Conservation (phyloP, 2,797 vertebrate genomes). For the Amphiprion clarkii region DNA sequence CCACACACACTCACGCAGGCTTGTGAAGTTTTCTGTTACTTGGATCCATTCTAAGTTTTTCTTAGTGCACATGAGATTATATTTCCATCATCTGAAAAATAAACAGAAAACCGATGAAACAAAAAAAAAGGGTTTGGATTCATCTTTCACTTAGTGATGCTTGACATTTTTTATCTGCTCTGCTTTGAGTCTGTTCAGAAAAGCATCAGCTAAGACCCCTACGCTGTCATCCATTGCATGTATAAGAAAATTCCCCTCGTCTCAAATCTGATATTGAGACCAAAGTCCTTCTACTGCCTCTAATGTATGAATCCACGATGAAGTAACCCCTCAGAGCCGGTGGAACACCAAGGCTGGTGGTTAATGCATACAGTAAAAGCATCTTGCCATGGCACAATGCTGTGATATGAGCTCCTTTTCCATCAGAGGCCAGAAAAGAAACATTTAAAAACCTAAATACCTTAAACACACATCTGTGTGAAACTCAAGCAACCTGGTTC, state of each 20-base stretch:
- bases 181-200: slow-evolving; percentile 74
- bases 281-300: slow-evolving; percentile 61
- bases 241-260: slow-evolving; percentile 68
- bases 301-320: slow-evolving; percentile 62
- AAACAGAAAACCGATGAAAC: slow-evolving; percentile 50
- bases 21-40: slow-evolving; percentile 76
- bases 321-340: slow-evolving; percentile 66
- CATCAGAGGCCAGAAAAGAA: slow-evolving; percentile 66
- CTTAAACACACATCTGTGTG: too few species aligned
- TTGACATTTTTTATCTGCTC: slow-evolving; percentile 56
- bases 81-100: slow-evolving; percentile 68
- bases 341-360: slow-evolving; percentile 73
- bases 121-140: slow-evolving; percentile 61
- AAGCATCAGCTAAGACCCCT: slow-evolving; percentile 75
- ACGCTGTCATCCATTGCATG: slow-evolving; percentile 81
- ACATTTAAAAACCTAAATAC: slow-evolving; percentile 22
- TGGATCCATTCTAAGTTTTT: slow-evolving; percentile 74
- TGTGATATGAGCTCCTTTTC: slow-evolving; percentile 77
- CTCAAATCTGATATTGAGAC: slow-evolving; percentile 64
- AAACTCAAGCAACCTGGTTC: slow-evolving; percentile 61
- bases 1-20: slow-evolving; percentile 69
- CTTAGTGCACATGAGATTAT: slow-evolving; percentile 83
- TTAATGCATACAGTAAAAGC: slow-evolving; percentile 82
- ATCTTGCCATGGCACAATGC: slow-evolving; percentile 80
- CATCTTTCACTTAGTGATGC: slow-evolving; percentile 71